Conservation (phyloP, 2,888 invertebrate genomes). For the Diarsia brunnea region DNA sequence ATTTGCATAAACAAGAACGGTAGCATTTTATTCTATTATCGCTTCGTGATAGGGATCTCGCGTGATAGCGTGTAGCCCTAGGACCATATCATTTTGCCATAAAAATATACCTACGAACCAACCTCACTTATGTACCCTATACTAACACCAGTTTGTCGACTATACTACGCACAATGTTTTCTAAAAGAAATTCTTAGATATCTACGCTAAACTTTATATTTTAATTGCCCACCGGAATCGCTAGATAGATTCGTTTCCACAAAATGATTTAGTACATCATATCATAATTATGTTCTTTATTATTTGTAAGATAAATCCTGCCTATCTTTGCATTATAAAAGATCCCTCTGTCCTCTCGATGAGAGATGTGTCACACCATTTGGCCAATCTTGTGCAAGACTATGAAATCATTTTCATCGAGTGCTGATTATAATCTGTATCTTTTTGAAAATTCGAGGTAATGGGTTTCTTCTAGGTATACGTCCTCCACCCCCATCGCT, state of each 20-base stretch:
- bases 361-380: background rate
- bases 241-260: background rate
- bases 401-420: background rate
- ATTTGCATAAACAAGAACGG: constrained; percentile 50
- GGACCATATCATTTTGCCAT: constrained; percentile 21
- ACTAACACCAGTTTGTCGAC: background rate
- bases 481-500: background rate
- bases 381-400: background rate
- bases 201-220: background rate
- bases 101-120: constrained; percentile 4
- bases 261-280: background rate
- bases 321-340: background rate
- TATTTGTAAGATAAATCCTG: background rate
- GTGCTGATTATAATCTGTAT: background rate
- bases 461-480: background rate
- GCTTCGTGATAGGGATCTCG: constrained; percentile 61
- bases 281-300: background rate
- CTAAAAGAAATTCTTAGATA: background rate
- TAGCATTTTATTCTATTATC: constrained; percentile 46
- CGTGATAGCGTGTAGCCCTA: constrained; percentile 49
- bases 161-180: background rate
- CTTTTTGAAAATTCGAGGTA: background rate
- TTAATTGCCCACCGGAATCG: background rate
- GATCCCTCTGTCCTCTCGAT: too few relatives aligned
- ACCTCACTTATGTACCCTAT: background rate